A percentile compares a stretch with the other conserved stretches of the same genome.
Evolutionary conservation across 2,888 invertebrate species (phyloP).

Genomic region (Unio delphinus): DNA sequence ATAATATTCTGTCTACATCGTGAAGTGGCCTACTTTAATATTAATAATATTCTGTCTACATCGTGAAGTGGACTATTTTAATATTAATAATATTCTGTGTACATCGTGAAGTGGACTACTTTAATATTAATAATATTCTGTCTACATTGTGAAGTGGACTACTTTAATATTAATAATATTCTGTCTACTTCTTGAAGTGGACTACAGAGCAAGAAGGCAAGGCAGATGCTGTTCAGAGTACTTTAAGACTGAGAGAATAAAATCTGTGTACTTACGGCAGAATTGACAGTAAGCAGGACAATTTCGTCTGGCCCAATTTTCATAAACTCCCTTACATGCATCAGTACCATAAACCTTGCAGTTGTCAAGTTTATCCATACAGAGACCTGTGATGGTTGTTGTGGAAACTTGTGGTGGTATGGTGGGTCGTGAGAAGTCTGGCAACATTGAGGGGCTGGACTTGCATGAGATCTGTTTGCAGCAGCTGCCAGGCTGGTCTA

Average conservation of each 20-base stretch:
- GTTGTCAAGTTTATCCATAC: slow-evolving; percentile 41
- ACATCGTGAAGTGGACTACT: too few relatives aligned
- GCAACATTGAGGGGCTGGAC: neutral
- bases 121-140: too few relatives aligned
- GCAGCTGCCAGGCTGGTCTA: slow-evolving; percentile 30
- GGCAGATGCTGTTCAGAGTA: neutral
- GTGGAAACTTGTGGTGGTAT: slow-evolving; percentile 26
- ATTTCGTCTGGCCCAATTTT: slow-evolving; percentile 48
- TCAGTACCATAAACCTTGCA: slow-evolving; percentile 37
- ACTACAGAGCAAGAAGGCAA: too few relatives aligned
- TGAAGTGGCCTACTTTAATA: too few relatives aligned
- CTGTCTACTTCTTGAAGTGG: too few relatives aligned
- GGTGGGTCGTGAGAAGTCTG: slow-evolving; percentile 5
- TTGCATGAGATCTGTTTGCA: slow-evolving; percentile 36
- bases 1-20: too few relatives aligned
- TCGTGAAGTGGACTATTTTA: too few relatives aligned
- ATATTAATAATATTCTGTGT: too few relatives aligned
- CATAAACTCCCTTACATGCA: slow-evolving; percentile 35
- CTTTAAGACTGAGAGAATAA: neutral
- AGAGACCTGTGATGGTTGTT: slow-evolving; percentile 20
- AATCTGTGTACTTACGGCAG: slow-evolving; percentile 38
- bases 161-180: too few relatives aligned
- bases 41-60: too few relatives aligned
- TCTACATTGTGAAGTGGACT: too few relatives aligned
- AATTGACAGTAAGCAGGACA: slow-evolving; percentile 43